A percentile compares a stretch with the other conserved stretches of the same genome.
Evolutionary conservation across 2,888 invertebrate species (phyloP).

Genomic region (Tachina lurida): DNA sequence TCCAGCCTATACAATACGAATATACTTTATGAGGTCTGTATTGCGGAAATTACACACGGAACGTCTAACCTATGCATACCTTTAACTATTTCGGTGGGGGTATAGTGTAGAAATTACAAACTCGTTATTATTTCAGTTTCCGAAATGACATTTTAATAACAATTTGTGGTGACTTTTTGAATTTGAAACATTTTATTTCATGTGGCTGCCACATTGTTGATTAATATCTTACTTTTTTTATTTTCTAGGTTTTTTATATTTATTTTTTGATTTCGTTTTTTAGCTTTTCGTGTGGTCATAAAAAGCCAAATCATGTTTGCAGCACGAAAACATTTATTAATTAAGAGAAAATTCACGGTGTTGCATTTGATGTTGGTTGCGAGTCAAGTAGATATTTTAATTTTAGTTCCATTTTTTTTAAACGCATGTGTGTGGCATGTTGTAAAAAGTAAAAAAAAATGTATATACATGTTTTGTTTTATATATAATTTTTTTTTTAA

Average conservation of each 20-base stretch:
- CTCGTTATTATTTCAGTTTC: background rate
- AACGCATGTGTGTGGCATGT: conserved; percentile 66
- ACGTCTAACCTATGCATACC: no score
- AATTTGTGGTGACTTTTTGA: conserved; percentile 9
- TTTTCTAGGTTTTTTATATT: conserved; percentile 7
- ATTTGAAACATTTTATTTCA: conserved; percentile 40
- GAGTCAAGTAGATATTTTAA: conserved; percentile 1
- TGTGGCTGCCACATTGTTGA: conserved; percentile 53
- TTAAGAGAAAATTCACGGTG: conserved; percentile 70
- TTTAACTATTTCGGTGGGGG: no score
- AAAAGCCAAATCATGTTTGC: conserved; percentile 70
- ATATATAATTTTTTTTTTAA: background rate
- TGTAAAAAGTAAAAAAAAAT: conserved; percentile 20
- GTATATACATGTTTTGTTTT: conserved; percentile 7
- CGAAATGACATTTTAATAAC: conserved; percentile 54
- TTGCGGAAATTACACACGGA: no score
- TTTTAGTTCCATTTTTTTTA: conserved; percentile 24
- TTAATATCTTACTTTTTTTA: conserved; percentile 52
- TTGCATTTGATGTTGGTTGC: conserved; percentile 64
- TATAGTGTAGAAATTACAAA: no score
- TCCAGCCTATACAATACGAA: no score
- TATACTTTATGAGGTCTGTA: no score
- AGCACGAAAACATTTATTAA: conserved; percentile 69
- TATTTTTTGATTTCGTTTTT: background rate
- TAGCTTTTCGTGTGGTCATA: conserved; percentile 66